Evolutionary conservation across 1,140 invertebrate species (phyloP).

Genomic region (Zaprionus taronus): DNA sequence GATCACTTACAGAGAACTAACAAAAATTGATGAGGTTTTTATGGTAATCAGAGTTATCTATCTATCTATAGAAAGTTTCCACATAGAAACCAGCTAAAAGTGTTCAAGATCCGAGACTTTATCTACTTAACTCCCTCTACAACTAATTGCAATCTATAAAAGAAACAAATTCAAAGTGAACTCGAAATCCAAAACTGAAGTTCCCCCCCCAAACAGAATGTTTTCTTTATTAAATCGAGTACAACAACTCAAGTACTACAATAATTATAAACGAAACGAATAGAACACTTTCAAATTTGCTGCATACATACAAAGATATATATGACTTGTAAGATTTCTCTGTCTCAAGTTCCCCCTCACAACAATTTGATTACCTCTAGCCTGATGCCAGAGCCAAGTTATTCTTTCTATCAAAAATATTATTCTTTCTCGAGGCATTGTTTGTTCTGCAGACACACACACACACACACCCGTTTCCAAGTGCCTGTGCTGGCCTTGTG

Average conservation of each 20-base stretch:
- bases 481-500: constrained; percentile 47
- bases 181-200: not conserved
- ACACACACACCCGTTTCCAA: not conserved
- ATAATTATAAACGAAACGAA: not conserved
- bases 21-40: too few relatives aligned
- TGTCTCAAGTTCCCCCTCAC: constrained; percentile 1
- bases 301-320: not conserved
- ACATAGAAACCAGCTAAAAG: not conserved
- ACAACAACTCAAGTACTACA: constrained; percentile 2
- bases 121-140: not conserved
- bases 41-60: not conserved
- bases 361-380: constrained; percentile 18
- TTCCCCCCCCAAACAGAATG: not conserved
- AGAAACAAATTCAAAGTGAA: not conserved
- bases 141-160: constrained; percentile 9
- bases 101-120: not conserved
- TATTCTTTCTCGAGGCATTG: constrained; percentile 28
- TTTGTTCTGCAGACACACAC: constrained; percentile 21
- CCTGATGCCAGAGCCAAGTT: constrained; percentile 9
- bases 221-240: constrained; percentile 11
- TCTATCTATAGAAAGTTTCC: not conserved
- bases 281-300: not conserved
- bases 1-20: too few relatives aligned
- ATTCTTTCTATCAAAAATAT: constrained; percentile 13
- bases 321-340: constrained; percentile 18